phyloP scores from a whole-genome alignment of 2,797 vertebrate genomes.

The Spondyliosoma cantharus region DNA sequence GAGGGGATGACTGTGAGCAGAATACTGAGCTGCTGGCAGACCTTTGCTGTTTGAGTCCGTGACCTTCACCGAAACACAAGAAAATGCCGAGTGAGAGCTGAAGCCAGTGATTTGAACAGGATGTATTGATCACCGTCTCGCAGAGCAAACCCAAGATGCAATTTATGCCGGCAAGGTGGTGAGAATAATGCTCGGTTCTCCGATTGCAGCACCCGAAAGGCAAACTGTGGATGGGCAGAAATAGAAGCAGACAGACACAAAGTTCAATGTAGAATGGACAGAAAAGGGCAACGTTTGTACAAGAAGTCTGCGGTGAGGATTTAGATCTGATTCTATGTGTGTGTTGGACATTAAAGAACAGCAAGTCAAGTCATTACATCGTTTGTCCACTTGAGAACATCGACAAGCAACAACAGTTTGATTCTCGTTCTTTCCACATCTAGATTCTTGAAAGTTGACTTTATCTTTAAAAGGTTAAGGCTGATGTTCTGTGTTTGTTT shows the following conservation, averaged over 20 bases:
- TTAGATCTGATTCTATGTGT: not conserved
- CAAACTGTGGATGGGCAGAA: not conserved
- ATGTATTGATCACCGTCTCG: constrained; percentile 73
- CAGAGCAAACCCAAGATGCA: constrained; percentile 55
- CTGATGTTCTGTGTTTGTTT: too few species aligned
- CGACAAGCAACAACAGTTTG: too few species aligned
- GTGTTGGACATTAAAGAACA: not conserved
- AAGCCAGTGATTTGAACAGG: constrained; percentile 66
- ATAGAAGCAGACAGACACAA: not conserved
- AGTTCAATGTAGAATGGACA: not conserved
- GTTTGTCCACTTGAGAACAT: too few species aligned
- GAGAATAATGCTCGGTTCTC: constrained; percentile 50
- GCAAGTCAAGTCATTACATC: too few species aligned
- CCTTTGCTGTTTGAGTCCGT: constrained; percentile 68
- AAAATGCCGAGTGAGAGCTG: constrained; percentile 61
- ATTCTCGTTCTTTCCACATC: too few species aligned
- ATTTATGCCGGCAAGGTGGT: constrained; percentile 45
- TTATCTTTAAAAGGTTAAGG: too few species aligned
- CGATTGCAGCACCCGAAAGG: constrained; percentile 33
- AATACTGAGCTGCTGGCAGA: constrained; percentile 68
- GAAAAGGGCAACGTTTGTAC: not conserved
- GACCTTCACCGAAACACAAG: constrained; percentile 77
- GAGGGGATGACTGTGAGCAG: constrained; percentile 49
- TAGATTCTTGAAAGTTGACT: too few species aligned
- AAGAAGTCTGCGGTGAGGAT: not conserved